Evolutionary conservation across 2,113 vertebrate genomes (phyloP).

Genomic region (Poeciliopsis retropinna): DNA sequence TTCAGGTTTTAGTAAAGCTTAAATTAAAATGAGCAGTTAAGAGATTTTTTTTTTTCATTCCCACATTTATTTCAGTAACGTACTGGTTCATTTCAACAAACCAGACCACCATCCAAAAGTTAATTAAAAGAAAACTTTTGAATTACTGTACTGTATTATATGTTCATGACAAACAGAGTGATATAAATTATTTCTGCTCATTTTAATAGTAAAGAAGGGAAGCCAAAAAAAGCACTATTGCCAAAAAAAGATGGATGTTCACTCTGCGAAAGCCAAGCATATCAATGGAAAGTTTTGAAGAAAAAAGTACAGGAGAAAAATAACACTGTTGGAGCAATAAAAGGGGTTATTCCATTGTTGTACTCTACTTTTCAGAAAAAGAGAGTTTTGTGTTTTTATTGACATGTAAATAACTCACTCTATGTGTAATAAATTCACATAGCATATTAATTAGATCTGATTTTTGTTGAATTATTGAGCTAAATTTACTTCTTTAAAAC

Average conservation of each 20-base stretch:
- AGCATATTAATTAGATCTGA: background rate
- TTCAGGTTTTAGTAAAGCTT: background rate
- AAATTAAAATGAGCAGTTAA: background rate
- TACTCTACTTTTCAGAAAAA: background rate
- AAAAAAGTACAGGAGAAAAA: background rate
- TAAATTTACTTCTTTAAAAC: background rate
- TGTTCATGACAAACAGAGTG: background rate
- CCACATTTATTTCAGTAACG: background rate
- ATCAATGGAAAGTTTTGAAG: background rate
- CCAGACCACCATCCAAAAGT: background rate
- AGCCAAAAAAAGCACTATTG: background rate
- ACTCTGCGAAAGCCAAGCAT: background rate
- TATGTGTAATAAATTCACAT: background rate
- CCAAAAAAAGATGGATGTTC: background rate
- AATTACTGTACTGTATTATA: background rate
- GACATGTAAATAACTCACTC: background rate
- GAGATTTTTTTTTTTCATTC: too few species aligned
- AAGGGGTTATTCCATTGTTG: background rate
- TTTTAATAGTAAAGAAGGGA: background rate
- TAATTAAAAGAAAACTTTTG: background rate
- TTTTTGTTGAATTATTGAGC: background rate
- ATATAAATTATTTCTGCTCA: background rate
- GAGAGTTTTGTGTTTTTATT: background rate
- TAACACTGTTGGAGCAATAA: too few species aligned
- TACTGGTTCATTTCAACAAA: background rate